phyloP scores from a whole-genome alignment of 2,113 vertebrate genomes.

The Sceloporus undulatus region DNA sequence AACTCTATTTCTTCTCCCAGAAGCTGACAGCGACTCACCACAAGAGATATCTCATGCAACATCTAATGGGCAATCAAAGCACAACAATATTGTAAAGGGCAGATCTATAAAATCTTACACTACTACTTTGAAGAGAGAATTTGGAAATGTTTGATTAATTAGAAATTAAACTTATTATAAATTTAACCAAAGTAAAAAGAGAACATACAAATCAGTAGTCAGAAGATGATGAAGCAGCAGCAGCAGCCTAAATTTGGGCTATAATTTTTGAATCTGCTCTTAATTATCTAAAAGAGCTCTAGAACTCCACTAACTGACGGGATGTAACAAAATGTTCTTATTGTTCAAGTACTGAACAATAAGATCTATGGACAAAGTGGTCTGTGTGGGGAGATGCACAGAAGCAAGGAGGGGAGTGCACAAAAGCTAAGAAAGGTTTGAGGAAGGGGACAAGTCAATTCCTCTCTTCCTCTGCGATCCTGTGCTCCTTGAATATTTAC shows the following conservation, averaged over 20 bases:
- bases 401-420: background rate
- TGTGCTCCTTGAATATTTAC: too few species aligned
- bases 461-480: too few species aligned
- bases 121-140: too few species aligned
- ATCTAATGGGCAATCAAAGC: constrained; percentile 63
- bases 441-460: too few species aligned
- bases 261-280: background rate
- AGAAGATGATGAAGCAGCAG: too few species aligned
- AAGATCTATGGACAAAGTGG: background rate
- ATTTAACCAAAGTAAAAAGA: background rate
- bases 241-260: too few species aligned
- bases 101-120: background rate
- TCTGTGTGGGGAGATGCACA: background rate
- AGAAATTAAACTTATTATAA: background rate
- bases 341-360: background rate
- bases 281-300: background rate
- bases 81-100: background rate
- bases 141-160: background rate
- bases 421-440: too few species aligned
- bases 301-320: background rate
- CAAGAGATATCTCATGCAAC: constrained; percentile 78
- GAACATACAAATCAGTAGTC: too few species aligned
- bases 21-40: constrained; percentile 74
- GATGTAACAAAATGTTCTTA: too few species aligned
- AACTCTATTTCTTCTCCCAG: constrained; percentile 83